These are phyloP conservation scores for Drosophila nannoptera DNA, from an alignment of 1,140 invertebrate genomes.

Conservation along the genomic window DNA sequence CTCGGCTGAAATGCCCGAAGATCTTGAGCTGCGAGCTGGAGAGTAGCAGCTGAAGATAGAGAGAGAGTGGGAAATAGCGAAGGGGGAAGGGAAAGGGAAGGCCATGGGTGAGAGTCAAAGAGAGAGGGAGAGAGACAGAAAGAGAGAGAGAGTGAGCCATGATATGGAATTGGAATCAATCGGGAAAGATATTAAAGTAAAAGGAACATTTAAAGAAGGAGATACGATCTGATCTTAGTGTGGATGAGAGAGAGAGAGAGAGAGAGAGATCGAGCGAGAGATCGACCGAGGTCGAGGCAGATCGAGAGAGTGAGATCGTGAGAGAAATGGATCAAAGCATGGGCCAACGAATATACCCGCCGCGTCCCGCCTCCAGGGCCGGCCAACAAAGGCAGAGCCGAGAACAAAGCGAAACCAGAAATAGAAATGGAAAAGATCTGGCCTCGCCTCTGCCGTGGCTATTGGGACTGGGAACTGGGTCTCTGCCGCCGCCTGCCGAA, in stretches of 20 bases:
- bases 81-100: not conserved
- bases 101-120: not conserved
- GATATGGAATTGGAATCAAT: no score
- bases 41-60: not conserved
- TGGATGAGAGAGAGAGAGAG: not conserved
- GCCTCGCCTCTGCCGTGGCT: constrained; percentile 2
- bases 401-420: constrained; percentile 72
- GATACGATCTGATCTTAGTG: no score
- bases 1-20: not conserved
- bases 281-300: not conserved
- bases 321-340: not conserved
- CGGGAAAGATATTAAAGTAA: no score
- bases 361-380: not conserved
- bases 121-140: not conserved
- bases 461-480: constrained; percentile 18
- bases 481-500: constrained; percentile 30
- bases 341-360: not conserved
- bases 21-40: not conserved
- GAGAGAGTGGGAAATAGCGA: not conserved
- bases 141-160: not conserved
- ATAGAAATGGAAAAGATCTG: constrained; percentile 69
- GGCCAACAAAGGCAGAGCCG: constrained; percentile 15
- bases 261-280: not conserved
- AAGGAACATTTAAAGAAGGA: no score
- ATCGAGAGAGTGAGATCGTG: not conserved